Evolutionary conservation across 2,797 vertebrate genomes (phyloP).

Genomic region (Sebastes miniatus): DNA sequence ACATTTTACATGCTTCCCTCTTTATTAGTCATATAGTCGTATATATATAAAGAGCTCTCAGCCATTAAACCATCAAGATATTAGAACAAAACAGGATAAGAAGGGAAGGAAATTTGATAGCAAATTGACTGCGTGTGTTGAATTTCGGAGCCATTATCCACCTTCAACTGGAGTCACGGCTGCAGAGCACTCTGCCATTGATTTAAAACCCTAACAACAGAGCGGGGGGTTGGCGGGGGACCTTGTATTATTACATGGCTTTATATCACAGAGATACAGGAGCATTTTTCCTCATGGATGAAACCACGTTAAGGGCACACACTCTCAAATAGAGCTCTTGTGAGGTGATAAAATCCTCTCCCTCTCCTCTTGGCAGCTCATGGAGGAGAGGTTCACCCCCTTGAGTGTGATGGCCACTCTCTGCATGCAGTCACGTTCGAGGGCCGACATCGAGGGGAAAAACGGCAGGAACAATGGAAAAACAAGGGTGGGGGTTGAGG

Average conservation of each 20-base stretch:
- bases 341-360: conserved; percentile 39
- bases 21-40: background rate
- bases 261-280: conserved; percentile 10
- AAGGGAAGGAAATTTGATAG: background rate
- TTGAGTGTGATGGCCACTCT: conserved; percentile 32
- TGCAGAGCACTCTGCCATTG: conserved; percentile 24
- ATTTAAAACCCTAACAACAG: conserved; percentile 44
- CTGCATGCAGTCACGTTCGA: conserved; percentile 39
- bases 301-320: conserved; percentile 35
- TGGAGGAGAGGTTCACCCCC: conserved; percentile 17
- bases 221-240: conserved; percentile 5
- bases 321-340: conserved; percentile 26
- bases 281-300: conserved; percentile 35
- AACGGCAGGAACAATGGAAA: conserved; percentile 50
- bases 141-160: conserved; percentile 5
- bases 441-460: conserved; percentile 8
- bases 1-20: background rate
- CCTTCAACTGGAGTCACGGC: conserved; percentile 28
- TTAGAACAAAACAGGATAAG: background rate
- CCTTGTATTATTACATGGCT: conserved; percentile 20
- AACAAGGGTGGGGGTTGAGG: conserved; percentile 42
- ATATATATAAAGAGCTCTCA: background rate
- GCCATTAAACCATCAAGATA: background rate
- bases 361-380: conserved; percentile 4
- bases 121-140: background rate